Base-by-base conservation (phyloP, 2,888 invertebrate genomes). In the Gymnosoma rotundatum region DNA sequence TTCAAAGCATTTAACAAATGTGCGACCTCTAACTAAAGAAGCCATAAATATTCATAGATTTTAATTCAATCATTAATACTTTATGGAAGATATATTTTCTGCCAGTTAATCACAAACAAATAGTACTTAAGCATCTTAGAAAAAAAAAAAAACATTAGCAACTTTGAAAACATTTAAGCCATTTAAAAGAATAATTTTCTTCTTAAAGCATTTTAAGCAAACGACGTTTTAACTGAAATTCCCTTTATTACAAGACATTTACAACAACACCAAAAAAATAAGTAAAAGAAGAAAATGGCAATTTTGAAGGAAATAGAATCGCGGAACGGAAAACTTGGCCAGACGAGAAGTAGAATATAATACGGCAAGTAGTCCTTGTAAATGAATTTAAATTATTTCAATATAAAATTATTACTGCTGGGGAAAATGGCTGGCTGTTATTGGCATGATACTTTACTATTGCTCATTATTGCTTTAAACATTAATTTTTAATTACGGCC, bases 191-290 rank as follows among this genome's bases (percentile, higher is more conserved):
- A 16, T 5, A 16, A 48, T 48, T 48, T n/a, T 16, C 12, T 48
- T 48, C 16, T 16, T 48, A n/a, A 48, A 48, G 0, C 16, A 6
- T 48, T 14, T n/a, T 4, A 48, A n/a, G 1, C 14, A 38, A 63
- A 21, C 3, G 42, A 21, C 48, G 36, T 48, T 66, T 75, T 16
- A 66, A 38, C 14, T 32, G 2, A 38, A 66, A 48, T 36, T 18
- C 64, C 48, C n/a, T 75, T 75, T 32, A 64, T 74, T 63, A 25
- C 54, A 54, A 66, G 75, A 36, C 56, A 36, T 75, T 75, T 54
- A 32, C 12, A 9, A 63, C 8, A 6, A 45, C 32, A 54, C 9
- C 2, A 32, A 74, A n/a, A 56, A 64, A 38, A 38, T 18, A 66
- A 20, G 18, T 1, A 14, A 54, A 32, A 64, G n/a, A 36, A 63